Conservation (phyloP, 2,113 vertebrate genomes). For the human region GRCh38 chr20:35632001-35632500, state of each 20-base stretch:
- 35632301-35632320: conserved; percentile 85
- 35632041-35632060: background rate
- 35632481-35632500: background rate
- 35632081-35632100: background rate
- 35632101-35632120: background rate
- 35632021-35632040: conserved; percentile 86
- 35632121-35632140: background rate
- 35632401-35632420: background rate
- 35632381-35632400: conserved; percentile 86
- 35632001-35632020: conserved; percentile 95
- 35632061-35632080: background rate
- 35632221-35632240: conserved; percentile 92
- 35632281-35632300: background rate
- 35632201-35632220: conserved; percentile 90
- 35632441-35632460: background rate
- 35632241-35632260: background rate
- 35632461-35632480: background rate
- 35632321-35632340: conserved; percentile 94
- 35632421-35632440: background rate
- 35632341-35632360: conserved; percentile 91
- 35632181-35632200: conserved; percentile 91
- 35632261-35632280: background rate
- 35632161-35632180: conserved; percentile 96
- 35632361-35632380: conserved; percentile 89
- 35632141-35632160: background rate